phyloP scores from a whole-genome alignment of 1,140 invertebrate species.

The Drosophila mayri region DNA sequence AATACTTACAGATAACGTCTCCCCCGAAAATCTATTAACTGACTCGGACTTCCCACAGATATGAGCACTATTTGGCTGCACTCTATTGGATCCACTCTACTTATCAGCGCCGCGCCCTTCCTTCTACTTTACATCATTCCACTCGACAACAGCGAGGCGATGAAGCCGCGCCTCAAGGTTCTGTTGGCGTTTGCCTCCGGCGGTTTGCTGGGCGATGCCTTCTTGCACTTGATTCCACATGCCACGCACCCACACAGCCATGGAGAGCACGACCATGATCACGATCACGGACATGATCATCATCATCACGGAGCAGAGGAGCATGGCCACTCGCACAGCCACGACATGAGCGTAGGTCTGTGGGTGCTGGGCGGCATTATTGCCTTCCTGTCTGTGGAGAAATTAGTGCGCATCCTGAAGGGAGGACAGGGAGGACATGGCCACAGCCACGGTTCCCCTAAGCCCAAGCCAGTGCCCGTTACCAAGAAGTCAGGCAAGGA shows the following conservation, averaged over 20 bases:
- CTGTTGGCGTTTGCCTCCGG: slow-evolving; percentile 98
- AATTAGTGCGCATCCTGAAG: slow-evolving; percentile 95
- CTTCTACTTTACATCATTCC: slow-evolving; percentile 97
- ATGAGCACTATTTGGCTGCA: slow-evolving; percentile 90
- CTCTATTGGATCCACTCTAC: slow-evolving; percentile 94
- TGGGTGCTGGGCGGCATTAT: slow-evolving; percentile 96
- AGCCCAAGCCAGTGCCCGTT: slow-evolving; percentile 60
- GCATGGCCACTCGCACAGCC: slow-evolving; percentile 87
- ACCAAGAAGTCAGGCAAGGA: slow-evolving; percentile 82
- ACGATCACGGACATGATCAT: slow-evolving; percentile 70
- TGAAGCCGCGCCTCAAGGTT: slow-evolving; percentile 91
- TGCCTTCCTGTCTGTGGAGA: slow-evolving; percentile 96
- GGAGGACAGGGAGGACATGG: slow-evolving; percentile 88
- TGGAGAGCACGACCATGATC: slow-evolving; percentile 84
- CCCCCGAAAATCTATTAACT: slow-evolving; percentile 2
- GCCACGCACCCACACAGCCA: slow-evolving; percentile 90
- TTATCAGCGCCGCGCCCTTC: slow-evolving; percentile 97
- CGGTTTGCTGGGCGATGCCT: slow-evolving; percentile 97
- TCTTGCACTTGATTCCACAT: slow-evolving; percentile 97
- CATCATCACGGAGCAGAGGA: slow-evolving; percentile 82
- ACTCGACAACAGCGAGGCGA: slow-evolving; percentile 93
- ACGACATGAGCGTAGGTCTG: slow-evolving; percentile 92
- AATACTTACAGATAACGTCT: background rate
- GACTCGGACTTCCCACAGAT: slow-evolving; percentile 54
- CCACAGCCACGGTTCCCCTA: slow-evolving; percentile 83